Percentiles rank a stretch among this genome's conserved stretches.
Conservation (phyloP, 2,113 vertebrate genomes). For the Macroglossus sobrinus region DNA sequence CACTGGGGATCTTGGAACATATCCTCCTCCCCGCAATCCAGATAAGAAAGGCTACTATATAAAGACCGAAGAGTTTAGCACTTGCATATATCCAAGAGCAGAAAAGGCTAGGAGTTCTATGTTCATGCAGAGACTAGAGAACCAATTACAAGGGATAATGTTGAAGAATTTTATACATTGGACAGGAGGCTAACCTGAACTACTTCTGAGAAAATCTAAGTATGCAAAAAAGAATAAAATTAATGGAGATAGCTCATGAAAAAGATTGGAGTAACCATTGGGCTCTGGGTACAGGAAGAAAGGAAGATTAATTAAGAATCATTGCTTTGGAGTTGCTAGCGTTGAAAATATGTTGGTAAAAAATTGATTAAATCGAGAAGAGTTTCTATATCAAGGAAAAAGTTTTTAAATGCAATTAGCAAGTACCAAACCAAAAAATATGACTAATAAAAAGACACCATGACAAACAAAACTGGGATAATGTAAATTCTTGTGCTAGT, state of each 20-base stretch:
- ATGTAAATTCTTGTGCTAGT: background rate
- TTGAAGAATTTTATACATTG: background rate
- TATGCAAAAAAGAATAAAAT: background rate
- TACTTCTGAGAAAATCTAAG: background rate
- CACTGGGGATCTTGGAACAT: background rate
- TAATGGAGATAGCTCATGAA: background rate
- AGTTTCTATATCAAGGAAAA: background rate
- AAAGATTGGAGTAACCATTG: background rate
- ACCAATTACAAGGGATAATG: background rate
- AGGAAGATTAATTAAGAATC: background rate
- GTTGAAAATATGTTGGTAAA: background rate
- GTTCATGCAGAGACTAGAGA: background rate
- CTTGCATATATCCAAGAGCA: background rate
- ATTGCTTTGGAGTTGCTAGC: background rate
- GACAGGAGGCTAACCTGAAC: background rate
- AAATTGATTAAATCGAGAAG: background rate
- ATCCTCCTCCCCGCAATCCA: too few species aligned
- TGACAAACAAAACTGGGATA: background rate
- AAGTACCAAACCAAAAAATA: slow-evolving; percentile 11
- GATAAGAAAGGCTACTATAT: background rate
- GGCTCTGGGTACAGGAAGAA: background rate
- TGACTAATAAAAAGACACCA: slow-evolving; percentile 7
- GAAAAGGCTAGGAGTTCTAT: background rate
- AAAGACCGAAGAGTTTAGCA: background rate
- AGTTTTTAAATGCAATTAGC: background rate